Evolutionary conservation across 2,797 vertebrate genomes (phyloP).

Genomic region (Helarctos malayanus): DNA sequence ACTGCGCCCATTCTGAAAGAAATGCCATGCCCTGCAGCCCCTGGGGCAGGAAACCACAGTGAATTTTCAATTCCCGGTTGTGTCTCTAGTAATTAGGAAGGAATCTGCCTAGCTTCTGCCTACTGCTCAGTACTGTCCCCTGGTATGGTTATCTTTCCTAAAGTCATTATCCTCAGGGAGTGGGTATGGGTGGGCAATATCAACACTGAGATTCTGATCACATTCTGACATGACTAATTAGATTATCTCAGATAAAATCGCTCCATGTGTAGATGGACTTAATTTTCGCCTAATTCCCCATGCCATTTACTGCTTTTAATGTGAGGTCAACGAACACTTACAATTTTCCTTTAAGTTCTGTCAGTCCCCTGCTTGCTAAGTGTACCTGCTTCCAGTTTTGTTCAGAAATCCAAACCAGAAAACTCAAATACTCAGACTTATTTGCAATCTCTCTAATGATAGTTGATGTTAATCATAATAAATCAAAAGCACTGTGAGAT

Average conservation of each 20-base stretch:
- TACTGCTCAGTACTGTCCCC: not conserved
- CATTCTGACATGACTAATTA: slow-evolving; percentile 58
- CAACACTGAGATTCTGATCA: slow-evolving; percentile 38
- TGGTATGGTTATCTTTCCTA: not conserved
- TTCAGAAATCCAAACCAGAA: slow-evolving; percentile 58
- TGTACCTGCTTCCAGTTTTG: slow-evolving; percentile 39
- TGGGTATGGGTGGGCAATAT: not conserved
- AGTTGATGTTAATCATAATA: slow-evolving; percentile 59
- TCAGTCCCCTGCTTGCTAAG: slow-evolving; percentile 53
- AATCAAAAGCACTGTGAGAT: slow-evolving; percentile 62
- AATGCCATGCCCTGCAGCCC: not conserved
- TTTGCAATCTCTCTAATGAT: slow-evolving; percentile 54
- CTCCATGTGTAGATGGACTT: slow-evolving; percentile 23
- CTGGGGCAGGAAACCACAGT: not conserved
- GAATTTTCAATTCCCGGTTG: not conserved
- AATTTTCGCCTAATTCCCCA: slow-evolving; percentile 62
- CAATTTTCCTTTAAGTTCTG: slow-evolving; percentile 54
- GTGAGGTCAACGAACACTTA: not conserved
- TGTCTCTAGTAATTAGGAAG: not conserved
- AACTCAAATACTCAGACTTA: slow-evolving; percentile 54
- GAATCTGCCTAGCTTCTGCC: not conserved
- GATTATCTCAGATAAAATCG: slow-evolving; percentile 58
- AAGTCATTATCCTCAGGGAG: not conserved
- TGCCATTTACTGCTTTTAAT: not conserved
- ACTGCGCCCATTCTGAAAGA: slow-evolving; percentile 2